A percentile compares a stretch with the other conserved stretches of the same genome.
Evolutionary conservation across 1,140 invertebrate species (phyloP).

Genomic region (Ylistrum balloti): DNA sequence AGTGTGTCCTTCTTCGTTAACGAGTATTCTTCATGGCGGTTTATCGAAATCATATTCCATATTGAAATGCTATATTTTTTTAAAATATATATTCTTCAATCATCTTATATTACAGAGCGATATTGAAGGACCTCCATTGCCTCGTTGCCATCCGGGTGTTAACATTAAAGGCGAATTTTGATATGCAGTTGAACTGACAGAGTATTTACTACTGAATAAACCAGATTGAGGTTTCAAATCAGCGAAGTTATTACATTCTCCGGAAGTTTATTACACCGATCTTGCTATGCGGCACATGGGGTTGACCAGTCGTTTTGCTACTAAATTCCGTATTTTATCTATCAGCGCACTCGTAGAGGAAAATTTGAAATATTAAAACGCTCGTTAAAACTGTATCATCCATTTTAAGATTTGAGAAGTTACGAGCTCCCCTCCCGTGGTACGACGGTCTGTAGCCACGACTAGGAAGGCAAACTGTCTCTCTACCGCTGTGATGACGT

Average conservation of each 20-base stretch:
- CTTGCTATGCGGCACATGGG: neutral
- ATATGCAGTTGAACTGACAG: neutral
- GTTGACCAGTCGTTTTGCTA: neutral
- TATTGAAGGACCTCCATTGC: neutral
- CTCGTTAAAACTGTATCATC: conserved; percentile 17
- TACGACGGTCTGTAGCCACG: neutral
- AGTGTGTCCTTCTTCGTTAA: too few species aligned
- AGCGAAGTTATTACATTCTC: conserved; percentile 37
- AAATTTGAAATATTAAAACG: conserved; percentile 35
- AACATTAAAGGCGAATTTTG: neutral
- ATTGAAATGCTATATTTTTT: too few species aligned
- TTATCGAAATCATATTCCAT: too few species aligned
- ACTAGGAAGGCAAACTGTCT: neutral
- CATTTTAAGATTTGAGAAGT: conserved; percentile 28
- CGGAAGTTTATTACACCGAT: conserved; percentile 18
- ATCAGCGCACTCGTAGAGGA: neutral
- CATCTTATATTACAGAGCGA: too few species aligned
- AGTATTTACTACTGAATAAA: neutral
- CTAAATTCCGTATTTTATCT: conserved; percentile 19
- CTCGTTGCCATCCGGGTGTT: neutral
- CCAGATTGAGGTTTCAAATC: neutral
- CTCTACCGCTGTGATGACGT: neutral
- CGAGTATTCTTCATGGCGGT: too few species aligned
- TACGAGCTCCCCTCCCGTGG: neutral
- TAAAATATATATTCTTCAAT: too few species aligned